A percentile compares a stretch with the other conserved stretches of the same genome.
phyloP scores from a whole-genome alignment of 2,797 vertebrate species.

The Poliocrania exsul region DNA sequence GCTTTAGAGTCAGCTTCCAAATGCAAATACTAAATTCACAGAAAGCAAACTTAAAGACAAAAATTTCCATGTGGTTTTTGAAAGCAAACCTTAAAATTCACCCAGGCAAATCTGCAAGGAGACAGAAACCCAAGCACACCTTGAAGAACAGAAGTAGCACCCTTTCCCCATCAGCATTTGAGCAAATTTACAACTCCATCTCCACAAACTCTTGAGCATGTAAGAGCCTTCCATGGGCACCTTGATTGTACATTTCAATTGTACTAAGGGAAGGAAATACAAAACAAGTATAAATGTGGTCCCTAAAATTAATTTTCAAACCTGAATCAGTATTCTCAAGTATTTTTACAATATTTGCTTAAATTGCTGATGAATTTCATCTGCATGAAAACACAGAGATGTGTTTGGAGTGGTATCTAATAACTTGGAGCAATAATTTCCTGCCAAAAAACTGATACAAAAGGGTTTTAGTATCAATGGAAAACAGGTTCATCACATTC shows the following conservation, averaged over 20 bases:
- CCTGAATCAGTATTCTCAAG: background rate
- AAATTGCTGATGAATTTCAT: background rate
- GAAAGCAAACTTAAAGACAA: background rate
- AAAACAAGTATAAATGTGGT: background rate
- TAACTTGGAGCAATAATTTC: background rate
- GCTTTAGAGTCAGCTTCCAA: background rate
- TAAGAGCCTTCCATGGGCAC: background rate
- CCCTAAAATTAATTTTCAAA: background rate
- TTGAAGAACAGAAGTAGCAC: background rate
- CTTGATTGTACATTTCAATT: background rate
- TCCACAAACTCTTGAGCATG: background rate
- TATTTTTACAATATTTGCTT: background rate
- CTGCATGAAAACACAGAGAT: background rate
- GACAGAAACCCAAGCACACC: background rate
- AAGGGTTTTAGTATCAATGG: background rate
- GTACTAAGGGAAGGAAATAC: background rate
- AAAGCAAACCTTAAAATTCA: background rate
- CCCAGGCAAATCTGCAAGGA: background rate
- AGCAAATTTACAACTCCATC: background rate
- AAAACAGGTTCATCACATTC: background rate
- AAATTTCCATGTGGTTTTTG: background rate
- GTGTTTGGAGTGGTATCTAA: background rate
- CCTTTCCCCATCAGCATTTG: background rate
- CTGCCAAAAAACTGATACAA: background rate
- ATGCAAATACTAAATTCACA: background rate